Conservation (phyloP, 2,888 invertebrate species). For the Neuroscelio doddi region DNA sequence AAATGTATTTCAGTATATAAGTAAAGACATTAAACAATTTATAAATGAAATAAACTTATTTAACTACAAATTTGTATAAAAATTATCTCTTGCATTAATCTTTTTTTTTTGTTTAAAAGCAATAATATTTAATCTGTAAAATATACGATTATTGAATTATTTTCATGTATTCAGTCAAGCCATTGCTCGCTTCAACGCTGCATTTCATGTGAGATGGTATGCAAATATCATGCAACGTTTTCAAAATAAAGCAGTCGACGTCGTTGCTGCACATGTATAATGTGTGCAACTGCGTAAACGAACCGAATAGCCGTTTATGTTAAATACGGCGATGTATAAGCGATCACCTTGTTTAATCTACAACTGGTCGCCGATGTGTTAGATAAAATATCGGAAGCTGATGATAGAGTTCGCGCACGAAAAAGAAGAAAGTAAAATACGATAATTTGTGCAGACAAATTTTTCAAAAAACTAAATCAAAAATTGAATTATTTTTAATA, state of each 20-base stretch:
- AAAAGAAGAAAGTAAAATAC: neutral
- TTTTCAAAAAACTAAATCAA: too few relatives aligned
- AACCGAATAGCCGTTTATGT: constrained; percentile 43
- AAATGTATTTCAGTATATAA: too few relatives aligned
- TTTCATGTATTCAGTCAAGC: constrained; percentile 24
- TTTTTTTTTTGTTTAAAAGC: constrained; percentile 2
- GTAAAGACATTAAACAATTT: too few relatives aligned
- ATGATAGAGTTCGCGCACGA: constrained; percentile 4
- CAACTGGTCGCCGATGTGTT: constrained; percentile 16
- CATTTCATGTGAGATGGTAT: constrained; percentile 32
- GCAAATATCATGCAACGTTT: constrained; percentile 38
- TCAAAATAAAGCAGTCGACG: constrained; percentile 40
- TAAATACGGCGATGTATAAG: constrained; percentile 23
- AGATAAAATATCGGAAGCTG: constrained; percentile 15
- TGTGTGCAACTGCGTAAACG: constrained; percentile 37
- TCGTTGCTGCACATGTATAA: constrained; percentile 21
- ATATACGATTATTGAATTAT: constrained; percentile 26
- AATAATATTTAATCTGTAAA: constrained; percentile 21
- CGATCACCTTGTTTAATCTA: constrained; percentile 35
- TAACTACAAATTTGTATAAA: too few relatives aligned
- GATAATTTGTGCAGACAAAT: too few relatives aligned
- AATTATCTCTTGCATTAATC: too few relatives aligned
- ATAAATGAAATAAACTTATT: too few relatives aligned
- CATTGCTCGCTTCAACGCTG: constrained; percentile 24
- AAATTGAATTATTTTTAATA: too few relatives aligned